phyloP scores from a whole-genome alignment of 2,888 invertebrate species.

The Frankliniella fusca region DNA sequence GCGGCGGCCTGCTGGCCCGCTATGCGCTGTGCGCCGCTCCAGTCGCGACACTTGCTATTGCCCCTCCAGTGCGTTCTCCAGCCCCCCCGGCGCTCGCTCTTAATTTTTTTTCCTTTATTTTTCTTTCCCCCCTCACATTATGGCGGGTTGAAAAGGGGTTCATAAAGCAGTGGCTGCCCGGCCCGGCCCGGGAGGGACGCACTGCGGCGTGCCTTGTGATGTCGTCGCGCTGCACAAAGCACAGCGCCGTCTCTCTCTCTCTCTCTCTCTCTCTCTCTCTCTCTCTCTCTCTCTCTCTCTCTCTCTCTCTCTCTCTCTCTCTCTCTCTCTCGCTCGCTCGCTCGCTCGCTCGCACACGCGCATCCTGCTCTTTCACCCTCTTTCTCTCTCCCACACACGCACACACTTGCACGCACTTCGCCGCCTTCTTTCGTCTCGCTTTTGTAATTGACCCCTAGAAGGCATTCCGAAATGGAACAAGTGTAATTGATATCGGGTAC shows the following conservation, averaged over 20 bases:
- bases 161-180: too few relatives aligned
- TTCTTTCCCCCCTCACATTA: neutral
- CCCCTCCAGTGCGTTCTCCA: neutral
- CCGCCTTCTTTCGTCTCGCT: neutral
- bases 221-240: neutral
- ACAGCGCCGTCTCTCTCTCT: neutral
- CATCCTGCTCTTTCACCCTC: neutral
- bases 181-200: neutral
- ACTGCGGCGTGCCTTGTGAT: neutral
- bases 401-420: neutral
- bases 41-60: too few relatives aligned
- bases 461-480: conserved; percentile 19
- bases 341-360: too few relatives aligned
- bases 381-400: neutral
- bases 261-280: neutral
- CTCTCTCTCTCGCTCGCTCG: neutral
- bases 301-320: conserved; percentile 3
- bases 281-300: neutral
- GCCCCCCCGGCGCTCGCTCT: neutral
- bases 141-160: neutral
- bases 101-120: neutral
- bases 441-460: conserved; percentile 15
- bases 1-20: too few relatives aligned
- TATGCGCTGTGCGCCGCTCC: too few relatives aligned
- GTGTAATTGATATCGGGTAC: conserved; percentile 25